Base-by-base conservation (phyloP, 1,140 invertebrate species). In the Theocolax elegans region DNA sequence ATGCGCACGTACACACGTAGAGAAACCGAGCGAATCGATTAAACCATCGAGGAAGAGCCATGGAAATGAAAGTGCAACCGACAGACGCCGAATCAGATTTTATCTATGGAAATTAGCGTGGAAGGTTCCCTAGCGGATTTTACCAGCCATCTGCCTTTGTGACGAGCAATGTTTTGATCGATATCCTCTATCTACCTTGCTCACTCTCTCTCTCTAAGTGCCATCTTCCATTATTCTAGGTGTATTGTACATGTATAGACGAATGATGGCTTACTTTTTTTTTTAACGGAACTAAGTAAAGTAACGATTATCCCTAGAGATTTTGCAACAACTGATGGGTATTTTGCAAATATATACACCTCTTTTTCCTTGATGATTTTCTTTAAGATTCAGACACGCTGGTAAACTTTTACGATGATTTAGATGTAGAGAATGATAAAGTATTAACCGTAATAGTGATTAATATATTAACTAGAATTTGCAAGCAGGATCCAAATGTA, bases 71-170 rank as follows among this genome's bases (percentile, higher is more conserved):
- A 49, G 31, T 59, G 35, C 21, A 56, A 9, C 27, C 8, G 31
- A 13, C 38, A 19, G 4, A 9, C 10, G 35, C 12, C n/a, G 48
- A 69, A 54, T 69, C 58, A 62, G 67, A 69, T 69, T 69, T 62
- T 62, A 62, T 69, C 58, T 62, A 62, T 69, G 58, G 25, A 62
- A 69, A 62, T 62, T 69, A 53, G 66, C 31, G 12, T 7, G 15
- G 27, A 59, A 48, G 44, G 2, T 46, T 31, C 51, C 23, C 38
- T 12, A 42, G 21, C 35, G 29, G 4, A 40, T 48, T 44, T 35
- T 38, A 12, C 8, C 35, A 35, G 23, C 63, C 38, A 56, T 67
- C 64, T 58, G 54, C 53, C 44, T 48, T 40, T 44, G 25, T 40
- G 12, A 17, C 13, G 9, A 25, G 13, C 21, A 10, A 23, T 68